phyloP scores from a whole-genome alignment of 1,140 invertebrate species.

The Calliopsis andreniformis region DNA sequence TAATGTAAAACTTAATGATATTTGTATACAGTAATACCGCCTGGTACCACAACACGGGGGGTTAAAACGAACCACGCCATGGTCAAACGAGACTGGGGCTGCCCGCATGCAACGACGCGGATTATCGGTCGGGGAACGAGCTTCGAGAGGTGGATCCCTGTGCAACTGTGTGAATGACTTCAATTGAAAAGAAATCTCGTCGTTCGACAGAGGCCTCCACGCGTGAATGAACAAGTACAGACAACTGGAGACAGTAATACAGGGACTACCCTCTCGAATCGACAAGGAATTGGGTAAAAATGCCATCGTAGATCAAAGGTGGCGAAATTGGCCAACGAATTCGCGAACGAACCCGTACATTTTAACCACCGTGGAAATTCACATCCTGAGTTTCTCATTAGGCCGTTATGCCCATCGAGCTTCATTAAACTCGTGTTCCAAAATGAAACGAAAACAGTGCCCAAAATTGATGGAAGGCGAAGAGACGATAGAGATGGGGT shows the following conservation, averaged over 20 bases:
- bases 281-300: slow-evolving; percentile 25
- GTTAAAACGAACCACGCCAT: slow-evolving; percentile 70
- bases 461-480: slow-evolving; percentile 20
- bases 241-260: too few relatives aligned
- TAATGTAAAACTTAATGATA: slow-evolving; percentile 81
- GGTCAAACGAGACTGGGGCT: slow-evolving; percentile 73
- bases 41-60: slow-evolving; percentile 71
- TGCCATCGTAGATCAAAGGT: slow-evolving; percentile 32
- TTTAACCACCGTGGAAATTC: slow-evolving; percentile 76
- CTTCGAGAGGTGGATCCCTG: slow-evolving; percentile 43
- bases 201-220: too few relatives aligned
- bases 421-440: slow-evolving; percentile 58
- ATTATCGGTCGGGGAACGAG: slow-evolving; percentile 43
- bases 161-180: too few relatives aligned
- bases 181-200: too few relatives aligned
- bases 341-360: slow-evolving; percentile 64
- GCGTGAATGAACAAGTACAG: not conserved
- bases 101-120: slow-evolving; percentile 75
- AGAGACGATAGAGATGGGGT: slow-evolving; percentile 21
- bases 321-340: slow-evolving; percentile 57
- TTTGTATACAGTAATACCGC: slow-evolving; percentile 80
- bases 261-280: slow-evolving; percentile 45
- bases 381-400: slow-evolving; percentile 79
- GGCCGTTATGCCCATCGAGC: slow-evolving; percentile 72
- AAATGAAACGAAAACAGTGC: slow-evolving; percentile 50